These are phyloP conservation scores for Orchestia grillus DNA, from an alignment of 1,140 invertebrate species.

Conservation along the genomic window DNA sequence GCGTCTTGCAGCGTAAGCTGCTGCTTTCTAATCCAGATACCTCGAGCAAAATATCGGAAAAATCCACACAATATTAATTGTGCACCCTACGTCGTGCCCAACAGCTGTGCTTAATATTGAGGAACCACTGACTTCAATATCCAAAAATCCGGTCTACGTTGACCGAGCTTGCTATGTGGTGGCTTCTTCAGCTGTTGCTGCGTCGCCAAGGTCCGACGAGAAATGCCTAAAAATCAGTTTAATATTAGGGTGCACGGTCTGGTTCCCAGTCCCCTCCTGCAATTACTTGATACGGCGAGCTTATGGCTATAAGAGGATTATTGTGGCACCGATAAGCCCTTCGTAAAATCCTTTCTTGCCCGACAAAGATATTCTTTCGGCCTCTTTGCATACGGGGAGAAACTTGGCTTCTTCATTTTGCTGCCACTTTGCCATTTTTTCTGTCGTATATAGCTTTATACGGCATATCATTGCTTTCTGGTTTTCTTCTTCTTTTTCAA, in stretches of 20 bases:
- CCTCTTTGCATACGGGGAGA: not conserved
- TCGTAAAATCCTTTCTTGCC: not conserved
- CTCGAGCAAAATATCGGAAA: not conserved
- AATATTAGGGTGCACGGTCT: not conserved
- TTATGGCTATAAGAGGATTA: not conserved
- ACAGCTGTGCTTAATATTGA: not conserved
- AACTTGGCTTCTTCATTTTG: not conserved
- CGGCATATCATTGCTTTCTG: not conserved
- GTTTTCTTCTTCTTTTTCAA: not conserved
- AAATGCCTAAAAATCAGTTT: slow-evolving; percentile 2
- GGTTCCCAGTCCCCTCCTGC: not conserved
- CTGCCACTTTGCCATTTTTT: not conserved
- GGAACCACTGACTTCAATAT: not conserved
- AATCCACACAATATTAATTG: not conserved
- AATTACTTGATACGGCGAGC: not conserved
- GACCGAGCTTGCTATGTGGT: not conserved
- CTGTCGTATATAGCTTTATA: not conserved
- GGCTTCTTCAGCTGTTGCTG: not conserved
- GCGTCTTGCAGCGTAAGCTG: not conserved
- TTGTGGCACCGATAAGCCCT: not conserved
- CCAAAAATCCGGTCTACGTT: not conserved
- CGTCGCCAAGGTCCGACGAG: not conserved
- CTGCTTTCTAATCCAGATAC: not conserved
- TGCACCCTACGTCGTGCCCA: not conserved
- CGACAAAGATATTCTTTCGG: not conserved